Conservation (phyloP, 53 echinoderm and acorn worm species). For the Temnopleurus reevesii region DNA sequence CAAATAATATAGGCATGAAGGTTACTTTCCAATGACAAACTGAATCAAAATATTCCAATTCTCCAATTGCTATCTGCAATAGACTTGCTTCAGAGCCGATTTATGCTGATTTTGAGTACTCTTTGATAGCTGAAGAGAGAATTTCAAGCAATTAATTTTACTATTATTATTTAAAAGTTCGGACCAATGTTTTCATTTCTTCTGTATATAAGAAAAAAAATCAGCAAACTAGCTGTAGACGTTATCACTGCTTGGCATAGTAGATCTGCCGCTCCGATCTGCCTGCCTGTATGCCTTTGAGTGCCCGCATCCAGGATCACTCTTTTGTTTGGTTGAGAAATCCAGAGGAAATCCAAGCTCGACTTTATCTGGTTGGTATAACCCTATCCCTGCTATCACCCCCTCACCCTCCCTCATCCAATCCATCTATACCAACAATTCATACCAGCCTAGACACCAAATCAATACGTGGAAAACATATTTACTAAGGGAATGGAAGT, state of each 20-base stretch:
- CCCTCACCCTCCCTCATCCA: not conserved
- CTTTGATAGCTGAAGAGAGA: no score
- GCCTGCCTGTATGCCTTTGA: not conserved
- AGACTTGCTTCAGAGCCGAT: no score
- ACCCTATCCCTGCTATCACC: constrained; percentile 4
- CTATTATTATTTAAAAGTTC: no score
- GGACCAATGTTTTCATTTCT: no score
- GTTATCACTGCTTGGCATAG: not conserved
- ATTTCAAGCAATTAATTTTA: no score
- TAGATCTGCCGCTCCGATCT: not conserved
- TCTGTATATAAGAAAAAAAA: no score
- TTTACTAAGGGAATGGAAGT: not conserved
- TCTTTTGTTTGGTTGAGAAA: constrained; percentile 46
- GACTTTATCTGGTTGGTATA: constrained; percentile 7
- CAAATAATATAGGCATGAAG: no score
- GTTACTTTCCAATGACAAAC: no score
- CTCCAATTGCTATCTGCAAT: no score
- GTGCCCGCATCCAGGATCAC: constrained; percentile 7
- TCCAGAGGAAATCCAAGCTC: constrained; percentile 55
- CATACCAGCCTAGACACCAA: not conserved
- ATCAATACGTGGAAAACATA: not conserved
- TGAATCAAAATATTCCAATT: no score
- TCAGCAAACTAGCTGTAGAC: no score
- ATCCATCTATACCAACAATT: constrained; percentile 14
- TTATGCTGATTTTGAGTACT: no score